Evolutionary conservation across 2,888 invertebrate genomes (phyloP).

Genomic region (Papilio protenor): DNA sequence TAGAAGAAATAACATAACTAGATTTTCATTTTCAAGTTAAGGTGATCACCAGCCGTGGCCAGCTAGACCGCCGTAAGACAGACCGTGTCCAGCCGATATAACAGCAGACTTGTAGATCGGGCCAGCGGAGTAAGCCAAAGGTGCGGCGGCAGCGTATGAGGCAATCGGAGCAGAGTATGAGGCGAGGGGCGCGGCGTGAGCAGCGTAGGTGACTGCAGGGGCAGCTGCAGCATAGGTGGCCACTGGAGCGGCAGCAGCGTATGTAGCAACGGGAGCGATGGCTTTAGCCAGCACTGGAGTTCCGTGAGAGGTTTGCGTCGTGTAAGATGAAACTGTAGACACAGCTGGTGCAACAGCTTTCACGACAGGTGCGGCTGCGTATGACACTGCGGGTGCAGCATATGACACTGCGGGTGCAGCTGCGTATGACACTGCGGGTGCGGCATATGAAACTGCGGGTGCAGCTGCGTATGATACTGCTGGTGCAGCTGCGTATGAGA

Average conservation of each 20-base stretch:
- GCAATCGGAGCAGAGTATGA: constrained; percentile 53
- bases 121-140: constrained; percentile 47
- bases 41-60: constrained; percentile 86
- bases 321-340: constrained; percentile 57
- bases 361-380: constrained; percentile 59
- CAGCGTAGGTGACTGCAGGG: constrained; percentile 57
- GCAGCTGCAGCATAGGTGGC: constrained; percentile 77
- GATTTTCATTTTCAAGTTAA: constrained; percentile 62
- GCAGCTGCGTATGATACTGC: no score
- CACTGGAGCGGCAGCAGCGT: constrained; percentile 77
- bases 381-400: constrained; percentile 60
- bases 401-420: constrained; percentile 64
- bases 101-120: constrained; percentile 54
- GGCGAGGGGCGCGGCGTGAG: constrained; percentile 50
- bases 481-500: no score
- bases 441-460: no score
- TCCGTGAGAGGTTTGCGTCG: constrained; percentile 58
- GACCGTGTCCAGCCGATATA: constrained; percentile 64
- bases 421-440: no score
- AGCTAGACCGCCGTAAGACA: constrained; percentile 86
- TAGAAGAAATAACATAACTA: constrained; percentile 63
- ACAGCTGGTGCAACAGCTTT: constrained; percentile 56
- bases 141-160: constrained; percentile 52
- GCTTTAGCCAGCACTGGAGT: constrained; percentile 56
- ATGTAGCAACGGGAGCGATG: constrained; percentile 63